Evolutionary conservation across 2,888 invertebrate genomes (phyloP).

Genomic region (Hedya salicella): DNA sequence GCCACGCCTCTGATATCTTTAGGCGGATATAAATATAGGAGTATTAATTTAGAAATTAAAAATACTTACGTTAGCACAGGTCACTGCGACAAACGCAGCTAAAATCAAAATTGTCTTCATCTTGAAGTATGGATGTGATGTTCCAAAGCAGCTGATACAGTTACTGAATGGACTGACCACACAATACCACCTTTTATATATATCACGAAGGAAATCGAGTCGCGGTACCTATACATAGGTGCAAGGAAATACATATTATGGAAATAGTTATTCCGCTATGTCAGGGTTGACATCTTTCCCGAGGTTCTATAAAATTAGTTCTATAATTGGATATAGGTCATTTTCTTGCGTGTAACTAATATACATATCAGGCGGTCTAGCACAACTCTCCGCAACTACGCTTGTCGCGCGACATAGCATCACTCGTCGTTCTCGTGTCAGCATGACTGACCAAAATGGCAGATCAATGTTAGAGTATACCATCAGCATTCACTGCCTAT

Average conservation of each 20-base stretch:
- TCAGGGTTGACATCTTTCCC: slow-evolving; percentile 38
- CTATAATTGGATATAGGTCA: slow-evolving; percentile 4
- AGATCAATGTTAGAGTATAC: no score
- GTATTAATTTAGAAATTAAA: no score
- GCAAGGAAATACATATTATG: slow-evolving; percentile 33
- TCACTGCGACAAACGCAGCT: slow-evolving; percentile 17
- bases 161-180: slow-evolving; percentile 40
- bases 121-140: slow-evolving; percentile 12
- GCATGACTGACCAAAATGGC: no score
- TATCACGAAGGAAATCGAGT: slow-evolving; percentile 58
- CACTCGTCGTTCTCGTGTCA: no score
- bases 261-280: slow-evolving; percentile 26
- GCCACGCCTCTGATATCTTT: no score
- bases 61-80: slow-evolving; percentile 35
- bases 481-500: no score
- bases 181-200: slow-evolving; percentile 55
- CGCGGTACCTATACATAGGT: slow-evolving; percentile 7
- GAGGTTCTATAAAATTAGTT: slow-evolving; percentile 32
- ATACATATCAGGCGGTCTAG: not conserved
- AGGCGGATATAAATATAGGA: no score
- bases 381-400: no score
- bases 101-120: slow-evolving; percentile 29
- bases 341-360: not conserved
- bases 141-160: slow-evolving; percentile 38
- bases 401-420: no score